Evolutionary conservation across 2,797 vertebrate species (phyloP), one percentile per base, ranked within the genome.

Genomic region (Epinephelus awoara): DNA sequence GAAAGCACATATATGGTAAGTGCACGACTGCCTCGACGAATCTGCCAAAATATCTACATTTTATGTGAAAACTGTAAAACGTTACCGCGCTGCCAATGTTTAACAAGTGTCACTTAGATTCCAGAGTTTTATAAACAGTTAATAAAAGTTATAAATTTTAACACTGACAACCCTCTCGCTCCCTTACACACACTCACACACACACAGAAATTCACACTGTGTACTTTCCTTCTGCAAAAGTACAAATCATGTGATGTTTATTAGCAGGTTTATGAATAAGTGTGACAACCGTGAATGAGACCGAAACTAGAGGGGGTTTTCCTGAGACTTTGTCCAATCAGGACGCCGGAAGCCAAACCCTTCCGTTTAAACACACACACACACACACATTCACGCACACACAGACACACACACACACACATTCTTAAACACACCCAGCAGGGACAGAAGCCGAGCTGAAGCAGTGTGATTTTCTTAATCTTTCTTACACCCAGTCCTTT

Each of bases 271-370:
- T 90, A 84, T 80, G 80, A 75, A 72, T 75, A 88, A 74, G 56
- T 85, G 77, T 77, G 81, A 85, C 82, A 90, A 72, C 59, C 77
- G 42, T 82, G 65, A 88, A 83, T 82, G 75, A 88, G 73, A 85
- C 51, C 23, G 55, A 79, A 67, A 82, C 77, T 63, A 40, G 62
- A 52, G 59, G 88, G 79, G 83, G 57, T 44, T 89, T 92, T 93
- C 86, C 92, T 91, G 27, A 83, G 76, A 92, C 69, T 88, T 90
- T 88, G 89, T 91, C 89, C 88, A 91, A 88, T 93, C 90, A 85
- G 86, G 77, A 85, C 72, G 70, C 87, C 91, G 93, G 91, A 94
- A 93, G 74, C 88, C 93, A 89, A 85, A 84, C 91, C 93, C 88
- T 93, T 94, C 91, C 91, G 73, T 84, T 91, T 46, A 38, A 83